phyloP scores from a whole-genome alignment of 2,113 vertebrate species.

The Malurus melanocephalus region DNA sequence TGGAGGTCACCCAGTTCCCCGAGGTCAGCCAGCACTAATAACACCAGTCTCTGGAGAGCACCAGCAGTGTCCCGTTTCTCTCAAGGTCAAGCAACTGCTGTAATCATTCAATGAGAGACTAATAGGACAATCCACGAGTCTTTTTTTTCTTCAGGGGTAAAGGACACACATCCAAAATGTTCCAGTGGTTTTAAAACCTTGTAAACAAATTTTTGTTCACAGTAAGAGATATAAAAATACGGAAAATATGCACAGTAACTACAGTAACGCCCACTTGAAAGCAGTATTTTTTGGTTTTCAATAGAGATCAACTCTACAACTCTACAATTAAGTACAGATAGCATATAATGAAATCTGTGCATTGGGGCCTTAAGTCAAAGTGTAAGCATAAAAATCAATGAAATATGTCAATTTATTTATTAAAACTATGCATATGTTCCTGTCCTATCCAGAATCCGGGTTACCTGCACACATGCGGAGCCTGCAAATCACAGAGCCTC shows the following conservation, averaged over 20 bases:
- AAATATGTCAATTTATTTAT: not conserved
- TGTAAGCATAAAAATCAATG: not conserved
- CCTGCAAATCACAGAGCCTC: not conserved
- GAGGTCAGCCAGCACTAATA: conserved; percentile 41
- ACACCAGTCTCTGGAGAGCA: conserved; percentile 18
- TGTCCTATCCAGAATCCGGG: not conserved
- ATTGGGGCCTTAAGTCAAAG: not conserved
- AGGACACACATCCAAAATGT: not conserved
- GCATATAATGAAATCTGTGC: not conserved
- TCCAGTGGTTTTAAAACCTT: not conserved
- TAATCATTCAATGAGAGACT: conserved; percentile 18
- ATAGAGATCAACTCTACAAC: not conserved
- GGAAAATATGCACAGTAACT: not conserved
- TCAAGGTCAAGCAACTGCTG: conserved; percentile 40
- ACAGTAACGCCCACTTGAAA: not conserved
- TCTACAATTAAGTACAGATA: not conserved
- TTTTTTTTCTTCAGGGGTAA: not conserved
- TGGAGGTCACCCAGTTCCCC: conserved; percentile 16
- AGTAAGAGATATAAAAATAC: not conserved
- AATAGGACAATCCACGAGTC: conserved; percentile 5
- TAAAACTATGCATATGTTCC: not conserved
- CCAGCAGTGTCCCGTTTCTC: not conserved
- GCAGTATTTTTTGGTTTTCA: not conserved
- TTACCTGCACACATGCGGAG: not conserved
- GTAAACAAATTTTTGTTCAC: not conserved